phyloP scores from a whole-genome alignment of 2,797 vertebrate species.

The Takifugu rubripes region DNA sequence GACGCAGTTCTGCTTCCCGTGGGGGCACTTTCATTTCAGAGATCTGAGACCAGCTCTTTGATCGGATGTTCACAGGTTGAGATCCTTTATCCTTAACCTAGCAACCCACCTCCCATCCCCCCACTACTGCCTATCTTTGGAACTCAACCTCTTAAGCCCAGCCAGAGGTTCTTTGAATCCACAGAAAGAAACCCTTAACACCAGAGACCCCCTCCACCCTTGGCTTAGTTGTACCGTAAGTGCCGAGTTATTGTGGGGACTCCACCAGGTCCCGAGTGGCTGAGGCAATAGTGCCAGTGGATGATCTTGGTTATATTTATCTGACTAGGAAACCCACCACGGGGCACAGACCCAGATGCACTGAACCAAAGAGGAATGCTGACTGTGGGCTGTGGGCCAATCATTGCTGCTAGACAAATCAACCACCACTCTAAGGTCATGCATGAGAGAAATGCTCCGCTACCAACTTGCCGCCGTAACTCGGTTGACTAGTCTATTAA shows the following conservation, averaged over 20 bases:
- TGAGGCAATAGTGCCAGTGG: slow-evolving; percentile 57
- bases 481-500: slow-evolving; percentile 24
- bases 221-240: slow-evolving; percentile 66
- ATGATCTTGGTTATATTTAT: slow-evolving; percentile 78
- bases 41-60: slow-evolving; percentile 21
- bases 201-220: neutral
- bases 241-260: slow-evolving; percentile 69
- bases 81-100: slow-evolving; percentile 56
- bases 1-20: slow-evolving; percentile 38
- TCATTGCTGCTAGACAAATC: slow-evolving; percentile 56
- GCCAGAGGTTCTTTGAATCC: slow-evolving; percentile 71
- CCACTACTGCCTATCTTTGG: slow-evolving; percentile 43
- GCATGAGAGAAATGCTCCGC: slow-evolving; percentile 27
- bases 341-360: slow-evolving; percentile 50
- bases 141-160: slow-evolving; percentile 66
- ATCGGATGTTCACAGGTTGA: slow-evolving; percentile 49
- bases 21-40: slow-evolving; percentile 46
- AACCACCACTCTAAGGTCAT: slow-evolving; percentile 25
- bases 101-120: slow-evolving; percentile 18
- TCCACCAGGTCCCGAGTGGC: slow-evolving; percentile 62
- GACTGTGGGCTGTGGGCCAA: slow-evolving; percentile 40
- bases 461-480: slow-evolving; percentile 26
- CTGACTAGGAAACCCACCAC: slow-evolving; percentile 72
- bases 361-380: slow-evolving; percentile 61
- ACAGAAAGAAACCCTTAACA: slow-evolving; percentile 46